Percentiles rank a stretch among this genome's conserved stretches.
phyloP scores from a whole-genome alignment of 64 coral and sea anemone species.

The Astreopora myriophthalma region DNA sequence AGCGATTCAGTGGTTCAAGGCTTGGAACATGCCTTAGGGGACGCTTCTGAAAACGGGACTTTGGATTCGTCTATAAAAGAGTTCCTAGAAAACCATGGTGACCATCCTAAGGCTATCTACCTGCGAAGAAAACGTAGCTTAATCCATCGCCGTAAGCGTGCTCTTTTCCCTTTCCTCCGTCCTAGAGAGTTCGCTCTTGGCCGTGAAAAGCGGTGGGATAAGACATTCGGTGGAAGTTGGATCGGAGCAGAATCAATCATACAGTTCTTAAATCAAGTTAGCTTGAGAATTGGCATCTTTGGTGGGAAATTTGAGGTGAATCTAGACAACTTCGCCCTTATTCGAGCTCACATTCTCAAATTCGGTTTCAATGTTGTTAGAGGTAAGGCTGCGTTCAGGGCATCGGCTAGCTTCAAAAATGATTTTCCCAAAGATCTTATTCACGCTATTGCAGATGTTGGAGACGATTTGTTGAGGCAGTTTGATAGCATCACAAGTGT shows the following conservation, averaged over 20 bases:
- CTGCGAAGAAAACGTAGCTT: slow-evolving; percentile 63
- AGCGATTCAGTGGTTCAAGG: slow-evolving; percentile 59
- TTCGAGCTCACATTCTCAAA: slow-evolving; percentile 77
- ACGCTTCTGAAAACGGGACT: slow-evolving; percentile 60
- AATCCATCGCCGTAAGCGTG: slow-evolving; percentile 82
- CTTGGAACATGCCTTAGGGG: slow-evolving; percentile 87
- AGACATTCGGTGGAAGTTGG: slow-evolving; percentile 74
- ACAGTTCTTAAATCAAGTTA: slow-evolving; percentile 84
- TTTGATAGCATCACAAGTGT: slow-evolving; percentile 80
- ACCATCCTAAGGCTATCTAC: slow-evolving; percentile 64
- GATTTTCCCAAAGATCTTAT: slow-evolving; percentile 98
- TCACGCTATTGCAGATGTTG: slow-evolving; percentile 77
- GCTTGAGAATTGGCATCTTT: slow-evolving; percentile 82
- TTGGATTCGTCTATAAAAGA: slow-evolving; percentile 75
- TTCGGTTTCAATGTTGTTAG: slow-evolving; percentile 80
- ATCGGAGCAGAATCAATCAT: slow-evolving; percentile 82
- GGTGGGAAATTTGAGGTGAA: slow-evolving; percentile 94
- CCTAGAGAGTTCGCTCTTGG: slow-evolving; percentile 85
- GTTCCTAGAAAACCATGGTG: slow-evolving; percentile 92
- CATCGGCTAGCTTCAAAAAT: slow-evolving; percentile 93
- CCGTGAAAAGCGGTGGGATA: slow-evolving; percentile 69
- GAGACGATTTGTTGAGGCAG: slow-evolving; percentile 76
- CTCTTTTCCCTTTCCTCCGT: slow-evolving; percentile 77
- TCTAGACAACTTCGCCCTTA: slow-evolving; percentile 80
- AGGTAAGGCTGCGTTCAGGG: slow-evolving; percentile 97